phyloP scores from a whole-genome alignment of 2,113 vertebrate species.

The Nansenia antarctica region DNA sequence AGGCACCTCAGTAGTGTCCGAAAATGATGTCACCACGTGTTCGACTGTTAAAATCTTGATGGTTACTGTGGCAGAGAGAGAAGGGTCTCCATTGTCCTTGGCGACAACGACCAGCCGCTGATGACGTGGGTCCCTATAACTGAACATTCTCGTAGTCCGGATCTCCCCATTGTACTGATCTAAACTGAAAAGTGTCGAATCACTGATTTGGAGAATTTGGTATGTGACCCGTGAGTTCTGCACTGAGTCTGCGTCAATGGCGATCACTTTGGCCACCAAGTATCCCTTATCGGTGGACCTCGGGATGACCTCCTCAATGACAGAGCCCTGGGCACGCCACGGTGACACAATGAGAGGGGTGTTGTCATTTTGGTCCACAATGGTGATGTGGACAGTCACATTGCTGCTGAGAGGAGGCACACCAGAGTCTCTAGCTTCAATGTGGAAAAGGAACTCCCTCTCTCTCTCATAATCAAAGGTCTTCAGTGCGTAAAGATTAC shows the following conservation, averaged over 20 bases:
- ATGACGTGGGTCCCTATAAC: slow-evolving; percentile 69
- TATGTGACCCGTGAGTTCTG: slow-evolving; percentile 76
- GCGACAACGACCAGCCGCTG: slow-evolving; percentile 72
- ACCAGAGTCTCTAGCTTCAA: slow-evolving; percentile 76
- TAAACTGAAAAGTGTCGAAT: slow-evolving; percentile 67
- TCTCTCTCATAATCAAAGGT: slow-evolving; percentile 79
- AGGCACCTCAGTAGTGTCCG: slow-evolving; percentile 72
- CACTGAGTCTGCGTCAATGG: slow-evolving; percentile 72
- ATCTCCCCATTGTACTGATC: slow-evolving; percentile 78
- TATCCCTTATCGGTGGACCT: slow-evolving; percentile 73
- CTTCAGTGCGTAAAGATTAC: slow-evolving; percentile 75
- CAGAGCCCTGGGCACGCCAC: slow-evolving; percentile 65
- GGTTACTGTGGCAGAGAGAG: slow-evolving; percentile 77
- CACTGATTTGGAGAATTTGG: slow-evolving; percentile 71
- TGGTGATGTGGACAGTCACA: slow-evolving; percentile 70
- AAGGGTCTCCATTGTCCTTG: slow-evolving; percentile 75
- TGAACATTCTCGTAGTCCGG: slow-evolving; percentile 74
- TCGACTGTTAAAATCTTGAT: slow-evolving; percentile 75
- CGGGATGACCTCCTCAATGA: slow-evolving; percentile 71
- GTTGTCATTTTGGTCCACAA: slow-evolving; percentile 77
- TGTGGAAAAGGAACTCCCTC: slow-evolving; percentile 76
- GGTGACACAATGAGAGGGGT: slow-evolving; percentile 73
- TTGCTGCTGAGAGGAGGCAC: slow-evolving; percentile 70
- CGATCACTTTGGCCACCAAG: slow-evolving; percentile 73
- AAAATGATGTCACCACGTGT: slow-evolving; percentile 62